Conservation (phyloP, 2,888 invertebrate genomes). For the Aleiodes testaceus region DNA sequence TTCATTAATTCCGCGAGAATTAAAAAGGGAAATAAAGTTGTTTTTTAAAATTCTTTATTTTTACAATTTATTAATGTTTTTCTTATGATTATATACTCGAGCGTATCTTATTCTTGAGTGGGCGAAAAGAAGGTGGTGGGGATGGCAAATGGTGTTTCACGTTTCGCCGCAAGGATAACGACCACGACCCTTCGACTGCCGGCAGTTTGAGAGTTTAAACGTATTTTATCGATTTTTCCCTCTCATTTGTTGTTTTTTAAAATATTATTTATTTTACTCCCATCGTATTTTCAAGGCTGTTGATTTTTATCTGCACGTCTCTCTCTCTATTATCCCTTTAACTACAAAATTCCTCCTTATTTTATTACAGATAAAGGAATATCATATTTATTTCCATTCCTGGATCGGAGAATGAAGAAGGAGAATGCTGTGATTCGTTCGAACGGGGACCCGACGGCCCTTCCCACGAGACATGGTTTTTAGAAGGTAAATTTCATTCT, state of each 20-base stretch:
- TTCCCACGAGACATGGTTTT: conserved; percentile 70
- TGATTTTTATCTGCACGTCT: conserved; percentile 19
- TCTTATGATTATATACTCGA: background rate
- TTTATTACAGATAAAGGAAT: too few relatives aligned
- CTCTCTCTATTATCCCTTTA: too few relatives aligned
- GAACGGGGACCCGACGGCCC: conserved; percentile 67
- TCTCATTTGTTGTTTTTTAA: conserved; percentile 12
- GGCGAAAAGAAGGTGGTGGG: background rate
- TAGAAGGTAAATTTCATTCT: conserved; percentile 65
- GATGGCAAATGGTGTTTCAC: conserved; percentile 12
- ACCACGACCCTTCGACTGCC: conserved; percentile 32
- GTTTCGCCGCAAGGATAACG: conserved; percentile 23
- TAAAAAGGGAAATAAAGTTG: background rate
- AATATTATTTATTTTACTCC: background rate
- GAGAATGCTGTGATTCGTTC: conserved; percentile 58
- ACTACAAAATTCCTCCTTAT: too few relatives aligned
- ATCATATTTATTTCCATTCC: conserved; percentile 45
- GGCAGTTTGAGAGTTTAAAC: conserved; percentile 38
- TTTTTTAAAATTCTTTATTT: background rate
- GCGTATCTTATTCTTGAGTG: background rate
- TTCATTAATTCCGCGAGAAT: too few relatives aligned
- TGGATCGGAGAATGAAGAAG: conserved; percentile 64
- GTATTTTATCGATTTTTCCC: conserved; percentile 35
- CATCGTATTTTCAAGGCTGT: conserved; percentile 10
- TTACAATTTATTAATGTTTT: background rate